Evolutionary conservation across 2,888 invertebrate genomes (phyloP).

Genomic region (Leptopilina drosophilae): DNA sequence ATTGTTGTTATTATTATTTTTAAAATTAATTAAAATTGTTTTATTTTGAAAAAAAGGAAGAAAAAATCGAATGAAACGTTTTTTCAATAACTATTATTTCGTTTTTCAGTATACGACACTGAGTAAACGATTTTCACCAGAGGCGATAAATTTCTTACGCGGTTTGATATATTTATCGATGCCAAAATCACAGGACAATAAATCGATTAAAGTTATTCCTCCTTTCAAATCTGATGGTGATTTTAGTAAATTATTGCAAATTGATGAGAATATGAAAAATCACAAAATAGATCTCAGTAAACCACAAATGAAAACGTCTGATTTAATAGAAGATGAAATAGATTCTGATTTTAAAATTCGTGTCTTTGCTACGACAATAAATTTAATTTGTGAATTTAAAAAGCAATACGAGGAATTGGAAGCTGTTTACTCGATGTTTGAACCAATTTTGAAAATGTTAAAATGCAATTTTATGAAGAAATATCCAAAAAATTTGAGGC

Average conservation of each 20-base stretch:
- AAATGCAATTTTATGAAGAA: slow-evolving; percentile 79
- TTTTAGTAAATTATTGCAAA: slow-evolving; percentile 80
- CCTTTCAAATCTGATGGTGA: slow-evolving; percentile 82
- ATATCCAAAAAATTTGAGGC: slow-evolving; percentile 81
- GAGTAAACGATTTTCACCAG: slow-evolving; percentile 90
- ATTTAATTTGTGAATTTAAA: slow-evolving; percentile 80
- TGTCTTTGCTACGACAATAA: slow-evolving; percentile 79
- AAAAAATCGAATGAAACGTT: not conserved
- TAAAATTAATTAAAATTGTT: not conserved
- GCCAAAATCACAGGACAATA: slow-evolving; percentile 80
- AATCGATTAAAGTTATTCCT: slow-evolving; percentile 82
- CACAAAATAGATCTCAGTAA: slow-evolving; percentile 68
- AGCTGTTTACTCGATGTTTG: slow-evolving; percentile 68
- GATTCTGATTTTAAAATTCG: slow-evolving; percentile 83
- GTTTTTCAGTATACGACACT: slow-evolving; percentile 83
- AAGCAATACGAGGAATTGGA: slow-evolving; percentile 66
- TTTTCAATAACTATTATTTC: not conserved
- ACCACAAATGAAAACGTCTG: slow-evolving; percentile 79
- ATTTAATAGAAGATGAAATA: slow-evolving; percentile 79
- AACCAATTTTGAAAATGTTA: slow-evolving; percentile 79
- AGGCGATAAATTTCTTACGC: slow-evolving; percentile 87
- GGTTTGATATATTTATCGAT: slow-evolving; percentile 87
- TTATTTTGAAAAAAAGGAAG: not conserved
- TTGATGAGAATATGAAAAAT: slow-evolving; percentile 78
- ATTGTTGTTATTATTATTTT: not conserved